Percentiles rank a stretch among this genome's conserved stretches.
Conservation (phyloP, 2,888 invertebrate species). For the Ligdia adustata region DNA sequence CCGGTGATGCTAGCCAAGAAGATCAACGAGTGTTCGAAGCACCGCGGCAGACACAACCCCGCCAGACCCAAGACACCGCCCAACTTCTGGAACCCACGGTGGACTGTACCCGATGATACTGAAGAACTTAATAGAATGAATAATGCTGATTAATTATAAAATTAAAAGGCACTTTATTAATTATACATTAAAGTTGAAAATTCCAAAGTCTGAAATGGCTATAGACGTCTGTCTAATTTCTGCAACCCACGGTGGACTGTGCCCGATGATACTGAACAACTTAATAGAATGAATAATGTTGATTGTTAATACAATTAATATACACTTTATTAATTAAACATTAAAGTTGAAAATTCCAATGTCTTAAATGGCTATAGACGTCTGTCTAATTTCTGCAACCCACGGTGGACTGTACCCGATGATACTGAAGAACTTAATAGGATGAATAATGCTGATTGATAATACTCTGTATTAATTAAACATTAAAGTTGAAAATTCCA, state of each 20-base stretch:
- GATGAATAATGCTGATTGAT: slow-evolving; percentile 57
- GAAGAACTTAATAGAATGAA: slow-evolving; percentile 73
- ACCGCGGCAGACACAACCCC: slow-evolving; percentile 68
- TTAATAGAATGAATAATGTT: slow-evolving; percentile 67
- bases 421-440: slow-evolving; percentile 74
- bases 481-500: too few relatives aligned
- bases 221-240: slow-evolving; percentile 65
- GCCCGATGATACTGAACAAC: slow-evolving; percentile 70
- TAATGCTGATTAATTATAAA: slow-evolving; percentile 57
- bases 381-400: slow-evolving; percentile 73
- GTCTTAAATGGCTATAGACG: too few relatives aligned
- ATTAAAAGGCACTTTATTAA: too few relatives aligned
- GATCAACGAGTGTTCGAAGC: slow-evolving; percentile 71
- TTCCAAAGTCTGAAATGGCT: too few relatives aligned
- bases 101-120: slow-evolving; percentile 70
- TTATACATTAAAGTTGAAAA: too few relatives aligned
- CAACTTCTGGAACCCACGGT: slow-evolving; percentile 74
- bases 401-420: slow-evolving; percentile 68
- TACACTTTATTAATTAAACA: too few relatives aligned
- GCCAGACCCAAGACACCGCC: slow-evolving; percentile 64
- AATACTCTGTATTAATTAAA: too few relatives aligned
- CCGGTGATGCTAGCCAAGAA: slow-evolving; percentile 63
- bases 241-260: slow-evolving; percentile 77
- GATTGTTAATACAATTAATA: too few relatives aligned
- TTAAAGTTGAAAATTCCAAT: too few relatives aligned